Conservation (phyloP, 2,113 vertebrate genomes). For the Silurus glanis region DNA sequence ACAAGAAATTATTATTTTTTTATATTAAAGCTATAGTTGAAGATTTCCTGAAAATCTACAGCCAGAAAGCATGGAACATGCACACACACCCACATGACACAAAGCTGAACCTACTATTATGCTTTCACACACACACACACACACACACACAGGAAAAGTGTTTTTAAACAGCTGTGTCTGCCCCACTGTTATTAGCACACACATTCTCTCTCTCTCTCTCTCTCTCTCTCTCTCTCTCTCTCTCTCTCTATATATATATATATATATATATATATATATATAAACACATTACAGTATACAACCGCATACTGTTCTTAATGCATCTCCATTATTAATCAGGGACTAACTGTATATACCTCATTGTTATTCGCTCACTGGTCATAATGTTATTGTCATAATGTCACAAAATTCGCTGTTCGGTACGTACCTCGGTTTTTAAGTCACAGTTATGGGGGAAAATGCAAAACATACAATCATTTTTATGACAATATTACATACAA, state of each 20-base stretch:
- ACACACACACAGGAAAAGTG: neutral
- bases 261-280: too few species aligned
- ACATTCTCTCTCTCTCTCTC: neutral
- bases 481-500: too few species aligned
- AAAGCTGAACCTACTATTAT: neutral
- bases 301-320: too few species aligned
- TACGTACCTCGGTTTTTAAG: too few species aligned
- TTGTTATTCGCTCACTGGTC: too few species aligned
- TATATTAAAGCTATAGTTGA: neutral
- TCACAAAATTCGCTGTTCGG: too few species aligned
- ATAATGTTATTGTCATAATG: too few species aligned
- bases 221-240: neutral
- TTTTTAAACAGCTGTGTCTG: slow-evolving; percentile 17
- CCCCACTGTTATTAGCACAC: neutral
- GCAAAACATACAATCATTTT: too few species aligned
- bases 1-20: neutral
- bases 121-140: neutral
- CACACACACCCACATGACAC: slow-evolving; percentile 19
- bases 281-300: too few species aligned
- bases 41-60: neutral
- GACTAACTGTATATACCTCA: too few species aligned
- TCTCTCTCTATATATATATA: neutral
- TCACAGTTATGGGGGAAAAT: too few species aligned
- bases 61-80: neutral
- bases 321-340: too few species aligned